These are phyloP conservation scores for Elanoides forficatus DNA, from an alignment of 2,113 vertebrate genomes.

Conservation along the genomic window DNA sequence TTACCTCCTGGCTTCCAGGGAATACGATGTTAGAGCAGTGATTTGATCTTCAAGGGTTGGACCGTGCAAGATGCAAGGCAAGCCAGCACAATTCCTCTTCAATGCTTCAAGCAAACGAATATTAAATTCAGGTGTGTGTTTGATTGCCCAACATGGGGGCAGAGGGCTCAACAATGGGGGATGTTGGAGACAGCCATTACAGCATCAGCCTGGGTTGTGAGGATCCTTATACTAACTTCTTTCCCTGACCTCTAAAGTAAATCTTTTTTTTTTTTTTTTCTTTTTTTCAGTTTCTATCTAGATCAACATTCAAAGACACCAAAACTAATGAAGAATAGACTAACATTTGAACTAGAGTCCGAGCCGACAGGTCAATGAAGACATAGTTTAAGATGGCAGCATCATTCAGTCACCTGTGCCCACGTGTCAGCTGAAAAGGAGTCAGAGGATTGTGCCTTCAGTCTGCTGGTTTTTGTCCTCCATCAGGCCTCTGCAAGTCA, in stretches of 20 bases:
- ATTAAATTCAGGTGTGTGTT: background rate
- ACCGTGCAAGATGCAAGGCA: background rate
- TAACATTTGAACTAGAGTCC: background rate
- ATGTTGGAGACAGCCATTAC: background rate
- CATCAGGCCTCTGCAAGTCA: background rate
- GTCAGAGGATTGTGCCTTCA: background rate
- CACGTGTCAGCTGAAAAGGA: fast-evolving
- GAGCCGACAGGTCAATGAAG: background rate
- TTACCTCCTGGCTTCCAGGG: background rate
- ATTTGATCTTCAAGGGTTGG: background rate
- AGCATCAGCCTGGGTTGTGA: background rate
- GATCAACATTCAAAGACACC: background rate
- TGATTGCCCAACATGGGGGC: background rate
- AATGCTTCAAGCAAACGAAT: background rate
- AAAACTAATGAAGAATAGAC: background rate
- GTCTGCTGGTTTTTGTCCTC: background rate
- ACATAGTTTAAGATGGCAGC: background rate
- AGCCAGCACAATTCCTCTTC: background rate
- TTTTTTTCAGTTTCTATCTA: background rate
- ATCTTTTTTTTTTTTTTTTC: background rate
- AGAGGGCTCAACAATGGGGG: background rate
- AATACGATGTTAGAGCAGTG: background rate
- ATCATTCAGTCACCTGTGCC: background rate
- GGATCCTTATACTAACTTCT: background rate
- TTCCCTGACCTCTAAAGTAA: background rate